Conservation (phyloP, 2,113 vertebrate species). For the Apodemus sylvaticus region DNA sequence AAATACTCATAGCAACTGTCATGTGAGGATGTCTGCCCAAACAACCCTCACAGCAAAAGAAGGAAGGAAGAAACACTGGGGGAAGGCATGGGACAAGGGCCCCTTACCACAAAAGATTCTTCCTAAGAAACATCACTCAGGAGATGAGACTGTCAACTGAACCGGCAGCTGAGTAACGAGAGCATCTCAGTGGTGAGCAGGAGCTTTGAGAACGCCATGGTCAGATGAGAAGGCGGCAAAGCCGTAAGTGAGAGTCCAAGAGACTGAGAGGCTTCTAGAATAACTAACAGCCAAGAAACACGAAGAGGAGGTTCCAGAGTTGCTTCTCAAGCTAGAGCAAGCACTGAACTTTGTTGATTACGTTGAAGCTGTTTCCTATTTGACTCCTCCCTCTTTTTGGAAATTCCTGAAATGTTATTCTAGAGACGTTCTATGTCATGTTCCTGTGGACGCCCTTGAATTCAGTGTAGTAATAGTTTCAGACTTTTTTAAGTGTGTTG, state of each 20-base stretch:
- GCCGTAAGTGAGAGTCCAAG: neutral
- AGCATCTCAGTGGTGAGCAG: neutral
- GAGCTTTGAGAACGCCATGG: neutral
- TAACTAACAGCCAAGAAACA: conserved; percentile 11
- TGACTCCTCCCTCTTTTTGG: conserved; percentile 81
- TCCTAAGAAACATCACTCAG: conserved; percentile 4
- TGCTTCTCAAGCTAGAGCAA: neutral
- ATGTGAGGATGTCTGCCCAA: conserved; percentile 30
- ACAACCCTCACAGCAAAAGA: conserved; percentile 4
- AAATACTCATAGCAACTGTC: neutral
- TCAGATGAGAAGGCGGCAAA: neutral
- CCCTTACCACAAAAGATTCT: neutral
- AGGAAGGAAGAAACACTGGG: neutral
- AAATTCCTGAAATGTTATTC: conserved; percentile 84
- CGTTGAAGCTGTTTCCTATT: conserved; percentile 76
- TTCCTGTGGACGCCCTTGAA: conserved; percentile 82
- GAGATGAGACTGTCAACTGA: neutral
- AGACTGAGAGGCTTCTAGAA: neutral
- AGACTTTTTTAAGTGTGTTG: conserved; percentile 83
- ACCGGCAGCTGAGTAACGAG: neutral
- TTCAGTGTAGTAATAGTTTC: conserved; percentile 84
- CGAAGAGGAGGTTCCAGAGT: neutral
- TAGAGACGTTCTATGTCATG: conserved; percentile 83
- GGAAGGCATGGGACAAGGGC: neutral
- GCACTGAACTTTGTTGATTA: conserved; percentile 77